These are phyloP conservation scores for Podotricha telesiphe DNA, from an alignment of 2,888 invertebrate species.

Conservation along the genomic window DNA sequence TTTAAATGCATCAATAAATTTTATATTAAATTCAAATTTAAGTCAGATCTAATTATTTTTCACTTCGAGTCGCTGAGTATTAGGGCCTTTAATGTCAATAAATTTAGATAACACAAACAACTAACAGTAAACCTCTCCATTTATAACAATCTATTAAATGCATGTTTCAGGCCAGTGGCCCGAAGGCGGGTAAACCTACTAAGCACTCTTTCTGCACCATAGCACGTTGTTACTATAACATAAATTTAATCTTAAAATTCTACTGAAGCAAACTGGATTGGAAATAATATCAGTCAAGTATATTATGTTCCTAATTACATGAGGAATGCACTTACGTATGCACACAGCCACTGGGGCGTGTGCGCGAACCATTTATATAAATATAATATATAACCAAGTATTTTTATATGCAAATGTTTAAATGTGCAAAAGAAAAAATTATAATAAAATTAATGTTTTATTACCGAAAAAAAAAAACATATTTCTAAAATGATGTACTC, in stretches of 20 bases:
- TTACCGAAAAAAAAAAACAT: neutral
- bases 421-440: neutral
- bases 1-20: slow-evolving; percentile 47
- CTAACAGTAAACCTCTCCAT: slow-evolving; percentile 77
- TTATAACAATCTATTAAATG: slow-evolving; percentile 82
- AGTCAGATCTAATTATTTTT: slow-evolving; percentile 52
- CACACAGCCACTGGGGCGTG: slow-evolving; percentile 65
- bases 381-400: neutral
- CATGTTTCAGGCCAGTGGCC: slow-evolving; percentile 70
- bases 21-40: slow-evolving; percentile 29
- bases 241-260: slow-evolving; percentile 49
- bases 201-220: slow-evolving; percentile 54
- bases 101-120: slow-evolving; percentile 67
- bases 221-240: slow-evolving; percentile 46
- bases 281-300: slow-evolving; percentile 70
- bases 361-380: neutral
- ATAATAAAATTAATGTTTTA: neutral
- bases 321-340: slow-evolving; percentile 77
- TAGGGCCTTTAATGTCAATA: slow-evolving; percentile 47
- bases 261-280: slow-evolving; percentile 60
- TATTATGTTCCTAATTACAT: slow-evolving; percentile 61
- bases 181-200: slow-evolving; percentile 53
- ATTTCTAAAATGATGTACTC: too few relatives aligned
- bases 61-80: slow-evolving; percentile 33
- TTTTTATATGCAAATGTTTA: neutral